Evolutionary conservation across 2,113 vertebrate species (phyloP).

Genomic region (Lichenostomus cassidix): DNA sequence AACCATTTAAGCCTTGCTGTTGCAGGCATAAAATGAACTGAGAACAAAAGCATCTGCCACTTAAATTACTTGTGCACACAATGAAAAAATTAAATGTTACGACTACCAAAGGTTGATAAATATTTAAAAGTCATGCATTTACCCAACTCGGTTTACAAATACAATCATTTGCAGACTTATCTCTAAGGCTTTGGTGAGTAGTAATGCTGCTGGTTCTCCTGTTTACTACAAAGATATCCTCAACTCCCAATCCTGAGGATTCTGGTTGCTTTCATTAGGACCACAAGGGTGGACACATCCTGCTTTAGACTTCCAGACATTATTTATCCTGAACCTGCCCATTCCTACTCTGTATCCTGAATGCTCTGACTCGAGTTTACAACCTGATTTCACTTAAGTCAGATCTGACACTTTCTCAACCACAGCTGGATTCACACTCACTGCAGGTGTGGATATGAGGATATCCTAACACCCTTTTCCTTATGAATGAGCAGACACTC

Average conservation of each 20-base stretch:
- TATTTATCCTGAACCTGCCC: not conserved
- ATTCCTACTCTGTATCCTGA: not conserved
- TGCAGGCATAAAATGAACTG: not conserved
- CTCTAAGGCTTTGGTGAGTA: not conserved
- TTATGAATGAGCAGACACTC: not conserved
- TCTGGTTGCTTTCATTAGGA: not conserved
- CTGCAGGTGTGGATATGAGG: not conserved
- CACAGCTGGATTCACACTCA: not conserved
- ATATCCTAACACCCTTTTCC: not conserved
- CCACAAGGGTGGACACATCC: not conserved
- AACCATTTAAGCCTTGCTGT: not conserved
- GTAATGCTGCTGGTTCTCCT: not conserved
- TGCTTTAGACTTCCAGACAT: not conserved
- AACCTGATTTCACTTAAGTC: not conserved
- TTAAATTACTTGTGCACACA: not conserved
- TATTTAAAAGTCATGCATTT: constrained; percentile 32
- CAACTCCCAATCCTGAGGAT: not conserved
- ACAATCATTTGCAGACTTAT: not conserved
- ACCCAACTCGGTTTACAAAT: constrained; percentile 9
- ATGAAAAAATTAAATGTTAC: not conserved
- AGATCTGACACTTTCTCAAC: not conserved
- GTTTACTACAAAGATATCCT: not conserved
- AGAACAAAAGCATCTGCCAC: not conserved
- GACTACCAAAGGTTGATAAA: not conserved
- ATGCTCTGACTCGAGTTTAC: not conserved